Evolutionary conservation across 1,140 invertebrate species (phyloP).

Genomic region (Diuraphis noxia): DNA sequence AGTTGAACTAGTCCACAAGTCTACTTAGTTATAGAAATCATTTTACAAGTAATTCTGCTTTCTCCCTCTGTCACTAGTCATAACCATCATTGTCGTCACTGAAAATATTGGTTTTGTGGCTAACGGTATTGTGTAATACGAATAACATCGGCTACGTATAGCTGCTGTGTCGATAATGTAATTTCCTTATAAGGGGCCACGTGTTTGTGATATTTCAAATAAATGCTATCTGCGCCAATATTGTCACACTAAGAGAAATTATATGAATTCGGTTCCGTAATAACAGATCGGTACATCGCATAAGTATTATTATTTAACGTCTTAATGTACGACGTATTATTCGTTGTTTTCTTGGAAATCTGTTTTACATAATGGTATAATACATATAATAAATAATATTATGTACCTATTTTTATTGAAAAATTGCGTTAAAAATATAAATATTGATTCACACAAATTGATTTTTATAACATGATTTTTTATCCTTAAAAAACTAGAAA

Average conservation of each 20-base stretch:
- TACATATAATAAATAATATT: background rate
- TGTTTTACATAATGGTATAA: too few species aligned
- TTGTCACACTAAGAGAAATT: slow-evolving; percentile 14
- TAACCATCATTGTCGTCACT: background rate
- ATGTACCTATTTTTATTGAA: background rate
- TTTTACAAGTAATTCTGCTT: slow-evolving; percentile 23
- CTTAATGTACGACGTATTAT: background rate
- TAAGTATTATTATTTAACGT: background rate
- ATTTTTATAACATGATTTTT: background rate
- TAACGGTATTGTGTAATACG: slow-evolving; percentile 6
- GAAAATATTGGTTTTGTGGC: background rate
- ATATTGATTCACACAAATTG: background rate
- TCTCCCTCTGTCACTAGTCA: background rate
- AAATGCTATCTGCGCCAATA: background rate
- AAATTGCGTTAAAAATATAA: background rate
- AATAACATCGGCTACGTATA: background rate
- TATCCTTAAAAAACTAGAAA: background rate
- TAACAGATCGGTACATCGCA: background rate
- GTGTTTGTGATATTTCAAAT: background rate
- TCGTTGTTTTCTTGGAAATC: background rate
- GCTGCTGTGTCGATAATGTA: background rate
- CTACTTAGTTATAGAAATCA: slow-evolving; percentile 26
- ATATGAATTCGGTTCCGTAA: background rate
- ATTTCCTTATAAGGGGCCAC: background rate
- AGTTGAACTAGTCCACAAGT: background rate